Evolutionary conservation across 2,113 vertebrate genomes (phyloP), one percentile per base, ranked within the genome.

Genomic region (Helogale parvula): DNA sequence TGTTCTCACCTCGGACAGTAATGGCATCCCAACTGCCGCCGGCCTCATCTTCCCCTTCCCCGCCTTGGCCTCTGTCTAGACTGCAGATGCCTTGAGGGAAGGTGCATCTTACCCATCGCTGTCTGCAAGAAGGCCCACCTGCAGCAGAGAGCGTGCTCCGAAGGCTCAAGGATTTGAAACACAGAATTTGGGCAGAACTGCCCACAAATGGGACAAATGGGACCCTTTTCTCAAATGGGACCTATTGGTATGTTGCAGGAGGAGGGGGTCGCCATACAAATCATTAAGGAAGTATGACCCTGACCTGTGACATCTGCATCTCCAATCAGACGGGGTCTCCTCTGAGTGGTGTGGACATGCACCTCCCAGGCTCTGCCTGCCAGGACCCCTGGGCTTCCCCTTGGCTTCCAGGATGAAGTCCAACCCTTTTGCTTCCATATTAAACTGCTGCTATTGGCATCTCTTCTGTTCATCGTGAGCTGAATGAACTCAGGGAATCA

Each of bases 111-210:
- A 15, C 9, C 11, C n/a, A 13, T 21, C 54, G 21, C 12, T 11
- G 29, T 47, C 3, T 3, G 27, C 57, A 3, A 25, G n/a, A 72
- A 52, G 82, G 17, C 1, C 65, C 17, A 5, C 4, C 65, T 9
- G 10, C 63, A 5, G 21, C 47, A n/a, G 33, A 63, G 10, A 0
- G 3, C 2, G 5, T 23, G 10, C 6, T 69, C 23, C 31, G 10
- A 33, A 65, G 5, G 63, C 33, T 38, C 35, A 35, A 13, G 9
- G 11, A 29, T 65, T 14, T 54, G 72, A 93, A 57, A n/a, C 41
- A 23, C 23, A 14, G 33, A 79, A 33, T 19, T 69, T 3, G 6
- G 76, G 25, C 23, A 88, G 76, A 13, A 13, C 7, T 76, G 14
- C 72, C 65, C 82, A 81, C 68, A 41, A 47, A 47, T 47, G 17